Evolutionary conservation across 2,797 vertebrate genomes (phyloP), one percentile per base, ranked within the genome.

Genomic region (Clamator glandarius): DNA sequence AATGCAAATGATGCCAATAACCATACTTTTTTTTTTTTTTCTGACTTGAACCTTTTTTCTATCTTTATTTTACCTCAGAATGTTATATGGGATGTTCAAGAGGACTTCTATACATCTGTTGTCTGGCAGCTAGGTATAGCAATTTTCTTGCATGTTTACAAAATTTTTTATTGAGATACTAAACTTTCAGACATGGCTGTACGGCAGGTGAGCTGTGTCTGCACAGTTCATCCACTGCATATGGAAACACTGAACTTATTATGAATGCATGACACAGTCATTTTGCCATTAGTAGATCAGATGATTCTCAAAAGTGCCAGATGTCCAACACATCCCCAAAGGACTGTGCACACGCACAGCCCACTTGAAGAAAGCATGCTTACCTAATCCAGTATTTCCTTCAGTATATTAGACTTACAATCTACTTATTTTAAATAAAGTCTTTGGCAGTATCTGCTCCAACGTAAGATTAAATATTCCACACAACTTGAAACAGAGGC

Each of bases 21-120:
- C 15, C 4, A 35, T 10, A 16, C 4, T 31, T 33, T 39, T 6
- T 1, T 1, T n/a, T n/a, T n/a, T 10, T 36, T 46, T 8, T 0
- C 7, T 26, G 13, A 42, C 14, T 25, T 67, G 1, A 39, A 52
- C 16, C 16, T 13, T 59, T 63, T 77, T 8, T 9, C 8, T 50
- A 12, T 12, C 24, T 72, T 39, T 39, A 39, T 63, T 77, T 8
- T 50, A 12, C 12, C 24, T 76, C 11, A 72, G 17, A 84, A 75
- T 2, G 24, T 82, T 72, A 14, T 72, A 26, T 52, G 10, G 10
- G 15, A 36, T 15, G 8, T 62, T 77, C 84, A 58, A 66, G 11
- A 44, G 17, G 33, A 16, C 29, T 87, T 48, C 55, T 67, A 24
- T 59, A 26, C 14, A 20, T 68, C 35, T 87, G 10, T 15, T 5